phyloP scores from a whole-genome alignment of 2,888 invertebrate species.

The Epistrophe eligans region DNA sequence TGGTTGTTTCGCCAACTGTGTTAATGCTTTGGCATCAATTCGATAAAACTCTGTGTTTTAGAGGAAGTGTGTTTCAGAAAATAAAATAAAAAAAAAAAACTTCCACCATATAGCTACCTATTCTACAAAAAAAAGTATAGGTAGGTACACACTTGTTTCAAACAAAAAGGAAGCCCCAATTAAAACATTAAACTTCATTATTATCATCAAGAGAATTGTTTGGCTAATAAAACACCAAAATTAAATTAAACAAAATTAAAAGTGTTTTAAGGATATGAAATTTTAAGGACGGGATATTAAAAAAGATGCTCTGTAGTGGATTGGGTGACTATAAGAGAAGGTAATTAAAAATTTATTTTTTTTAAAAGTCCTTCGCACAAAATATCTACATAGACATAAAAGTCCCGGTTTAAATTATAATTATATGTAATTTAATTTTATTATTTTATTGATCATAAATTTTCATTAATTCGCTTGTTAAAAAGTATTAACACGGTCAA shows the following conservation, averaged over 20 bases:
- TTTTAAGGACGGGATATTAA: neutral
- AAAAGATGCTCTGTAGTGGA: neutral
- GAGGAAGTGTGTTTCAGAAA: constrained; percentile 9
- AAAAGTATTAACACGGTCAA: constrained; percentile 18
- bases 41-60: constrained; percentile 2
- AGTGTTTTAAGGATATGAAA: constrained; percentile 47
- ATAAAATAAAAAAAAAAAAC: neutral
- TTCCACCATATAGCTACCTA: neutral
- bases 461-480: constrained; percentile 8
- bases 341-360: constrained; percentile 21
- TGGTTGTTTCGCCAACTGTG: constrained; percentile 21
- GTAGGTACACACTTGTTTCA: neutral
- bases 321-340: neutral
- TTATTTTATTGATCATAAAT: constrained; percentile 27
- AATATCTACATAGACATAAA: neutral
- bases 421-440: constrained; percentile 3
- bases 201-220: constrained; percentile 78
- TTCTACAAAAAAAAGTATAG: neutral
- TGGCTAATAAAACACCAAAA: constrained; percentile 72
- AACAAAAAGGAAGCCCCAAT: constrained; percentile 79
- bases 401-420: neutral
- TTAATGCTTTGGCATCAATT: constrained; percentile 31
- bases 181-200: constrained; percentile 82
- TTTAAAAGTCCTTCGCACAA: neutral
- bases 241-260: constrained; percentile 71